Evolutionary conservation across 2,113 vertebrate genomes (phyloP).

Genomic region (Ophiodon elongatus): DNA sequence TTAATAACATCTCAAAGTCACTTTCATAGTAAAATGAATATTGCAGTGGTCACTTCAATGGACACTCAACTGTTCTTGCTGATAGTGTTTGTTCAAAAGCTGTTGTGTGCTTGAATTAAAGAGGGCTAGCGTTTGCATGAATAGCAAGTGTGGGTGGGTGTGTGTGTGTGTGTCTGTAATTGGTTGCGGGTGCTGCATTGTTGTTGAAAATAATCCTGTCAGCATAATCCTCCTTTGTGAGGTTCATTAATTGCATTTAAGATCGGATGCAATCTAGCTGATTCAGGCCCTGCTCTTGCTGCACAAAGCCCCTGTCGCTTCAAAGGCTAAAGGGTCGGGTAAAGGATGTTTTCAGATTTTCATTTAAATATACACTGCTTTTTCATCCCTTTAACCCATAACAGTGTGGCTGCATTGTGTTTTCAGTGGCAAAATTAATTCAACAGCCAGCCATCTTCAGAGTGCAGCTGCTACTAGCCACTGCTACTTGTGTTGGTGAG

Average conservation of each 20-base stretch:
- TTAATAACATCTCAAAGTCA: slow-evolving; percentile 20
- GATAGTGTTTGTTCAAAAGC: slow-evolving; percentile 38
- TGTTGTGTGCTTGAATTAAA: slow-evolving; percentile 51
- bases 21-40: slow-evolving; percentile 10
- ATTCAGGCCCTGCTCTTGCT: slow-evolving; percentile 63
- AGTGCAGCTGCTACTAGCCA: slow-evolving; percentile 34
- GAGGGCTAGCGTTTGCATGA: slow-evolving; percentile 40
- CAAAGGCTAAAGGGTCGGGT: slow-evolving; percentile 59
- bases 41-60: slow-evolving; percentile 20
- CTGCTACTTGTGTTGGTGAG: slow-evolving; percentile 1
- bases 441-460: slow-evolving; percentile 15
- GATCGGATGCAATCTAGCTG: slow-evolving; percentile 72
- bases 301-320: slow-evolving; percentile 64
- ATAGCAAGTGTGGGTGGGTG: slow-evolving; percentile 23
- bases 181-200: slow-evolving; percentile 73
- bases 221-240: slow-evolving; percentile 77
- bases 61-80: slow-evolving; percentile 12
- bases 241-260: slow-evolving; percentile 81
- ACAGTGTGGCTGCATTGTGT: slow-evolving; percentile 37
- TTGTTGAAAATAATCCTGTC: slow-evolving; percentile 77
- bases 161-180: slow-evolving; percentile 47
- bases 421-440: slow-evolving; percentile 29
- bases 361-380: slow-evolving; percentile 64
- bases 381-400: slow-evolving; percentile 36
- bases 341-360: slow-evolving; percentile 65